Evolutionary conservation across 2,888 invertebrate genomes (phyloP).

Genomic region (Gastrophysa polygoni): DNA sequence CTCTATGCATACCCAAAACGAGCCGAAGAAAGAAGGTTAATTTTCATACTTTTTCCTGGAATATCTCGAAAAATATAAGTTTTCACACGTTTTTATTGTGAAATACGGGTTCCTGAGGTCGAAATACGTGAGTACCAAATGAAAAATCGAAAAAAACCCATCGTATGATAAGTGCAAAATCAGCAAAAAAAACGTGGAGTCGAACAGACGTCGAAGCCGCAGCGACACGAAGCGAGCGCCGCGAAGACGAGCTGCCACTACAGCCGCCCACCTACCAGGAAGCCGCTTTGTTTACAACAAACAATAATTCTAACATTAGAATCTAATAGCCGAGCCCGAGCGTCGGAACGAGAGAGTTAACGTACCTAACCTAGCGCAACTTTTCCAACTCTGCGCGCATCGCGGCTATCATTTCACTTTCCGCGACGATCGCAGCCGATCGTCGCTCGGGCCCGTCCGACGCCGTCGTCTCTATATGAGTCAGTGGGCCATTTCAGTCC

Average conservation of each 20-base stretch:
- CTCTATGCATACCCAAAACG: too few species aligned
- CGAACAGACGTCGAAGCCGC: neutral
- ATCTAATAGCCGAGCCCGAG: slow-evolving; percentile 16
- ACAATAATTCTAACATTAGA: slow-evolving; percentile 44
- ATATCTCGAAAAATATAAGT: too few species aligned
- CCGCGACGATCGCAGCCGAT: slow-evolving; percentile 45
- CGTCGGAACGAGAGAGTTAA: slow-evolving; percentile 1
- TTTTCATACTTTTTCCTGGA: too few species aligned
- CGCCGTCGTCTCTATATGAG: slow-evolving; percentile 61
- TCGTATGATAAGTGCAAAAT: too few species aligned
- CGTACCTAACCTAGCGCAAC: slow-evolving; percentile 55
- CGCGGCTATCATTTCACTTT: slow-evolving; percentile 43
- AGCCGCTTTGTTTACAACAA: slow-evolving; percentile 48
- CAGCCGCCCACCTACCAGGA: slow-evolving; percentile 46
- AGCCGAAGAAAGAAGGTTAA: too few species aligned
- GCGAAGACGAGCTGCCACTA: slow-evolving; percentile 14
- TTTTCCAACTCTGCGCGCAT: slow-evolving; percentile 43
- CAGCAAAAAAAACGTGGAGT: neutral
- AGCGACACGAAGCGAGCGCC: neutral
- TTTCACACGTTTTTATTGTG: too few species aligned
- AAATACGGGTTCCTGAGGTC: too few species aligned
- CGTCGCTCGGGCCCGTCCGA: slow-evolving; percentile 63
- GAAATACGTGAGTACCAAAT: too few species aligned
- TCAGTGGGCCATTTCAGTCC: slow-evolving; percentile 63
- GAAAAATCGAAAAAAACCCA: too few species aligned